phyloP scores from a whole-genome alignment of 2,888 invertebrate species.

The Ptychoptera albimana region DNA sequence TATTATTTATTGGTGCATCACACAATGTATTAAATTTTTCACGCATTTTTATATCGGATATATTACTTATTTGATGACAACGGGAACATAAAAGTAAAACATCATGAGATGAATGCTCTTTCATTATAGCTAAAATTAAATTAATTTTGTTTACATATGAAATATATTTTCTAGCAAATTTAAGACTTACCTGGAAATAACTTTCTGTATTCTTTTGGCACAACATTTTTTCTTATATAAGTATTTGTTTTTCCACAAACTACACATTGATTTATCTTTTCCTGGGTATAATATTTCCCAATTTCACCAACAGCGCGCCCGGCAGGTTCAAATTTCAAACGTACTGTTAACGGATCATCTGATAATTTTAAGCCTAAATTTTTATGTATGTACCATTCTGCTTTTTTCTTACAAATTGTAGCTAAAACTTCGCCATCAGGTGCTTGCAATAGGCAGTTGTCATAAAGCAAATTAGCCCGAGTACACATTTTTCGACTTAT shows the following conservation, averaged over 20 bases:
- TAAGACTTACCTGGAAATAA: slow-evolving; percentile 44
- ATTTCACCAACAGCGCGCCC: slow-evolving; percentile 52
- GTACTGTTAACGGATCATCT: slow-evolving; percentile 43
- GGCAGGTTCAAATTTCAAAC: slow-evolving; percentile 60
- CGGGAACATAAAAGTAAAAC: slow-evolving; percentile 51
- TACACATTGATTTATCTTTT: slow-evolving; percentile 61
- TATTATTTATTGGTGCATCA: slow-evolving; percentile 41
- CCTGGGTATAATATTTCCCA: slow-evolving; percentile 53
- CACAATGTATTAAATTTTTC: slow-evolving; percentile 40
- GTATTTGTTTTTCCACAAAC: slow-evolving; percentile 55
- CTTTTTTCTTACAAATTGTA: slow-evolving; percentile 59
- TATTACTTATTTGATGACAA: slow-evolving; percentile 57
- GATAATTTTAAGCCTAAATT: slow-evolving; percentile 31
- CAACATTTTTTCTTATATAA: slow-evolving; percentile 62
- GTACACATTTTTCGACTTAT: slow-evolving; percentile 14
- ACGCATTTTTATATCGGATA: slow-evolving; percentile 42
- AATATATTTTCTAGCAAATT: background rate
- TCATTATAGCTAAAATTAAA: slow-evolving; percentile 45
- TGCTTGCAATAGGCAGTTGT: slow-evolving; percentile 61
- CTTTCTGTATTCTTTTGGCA: slow-evolving; percentile 67
- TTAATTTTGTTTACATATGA: slow-evolving; percentile 10
- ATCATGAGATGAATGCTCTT: slow-evolving; percentile 69
- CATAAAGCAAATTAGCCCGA: slow-evolving; percentile 52
- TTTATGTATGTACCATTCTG: slow-evolving; percentile 48
- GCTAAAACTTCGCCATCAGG: slow-evolving; percentile 63